Conservation (phyloP, 2,113 vertebrate species). For the Nyctibius bracteatus region DNA sequence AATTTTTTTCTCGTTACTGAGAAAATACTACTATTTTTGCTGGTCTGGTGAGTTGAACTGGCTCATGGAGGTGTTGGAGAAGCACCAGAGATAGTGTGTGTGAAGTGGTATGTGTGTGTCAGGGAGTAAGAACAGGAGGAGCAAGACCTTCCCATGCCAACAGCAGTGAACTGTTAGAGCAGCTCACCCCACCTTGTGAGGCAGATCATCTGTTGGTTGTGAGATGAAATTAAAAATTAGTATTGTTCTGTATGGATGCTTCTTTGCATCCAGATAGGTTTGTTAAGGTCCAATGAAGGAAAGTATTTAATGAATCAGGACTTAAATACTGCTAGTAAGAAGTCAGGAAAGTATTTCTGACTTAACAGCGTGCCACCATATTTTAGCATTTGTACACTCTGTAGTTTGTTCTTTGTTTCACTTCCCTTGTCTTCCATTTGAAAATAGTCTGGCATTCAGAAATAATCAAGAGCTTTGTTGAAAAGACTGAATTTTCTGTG, state of each 20-base stretch:
- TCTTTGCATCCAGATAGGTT: not conserved
- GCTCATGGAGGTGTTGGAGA: too few relatives aligned
- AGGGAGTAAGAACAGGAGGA: not conserved
- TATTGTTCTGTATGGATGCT: not conserved
- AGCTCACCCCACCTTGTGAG: not conserved
- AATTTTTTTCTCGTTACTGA: too few relatives aligned
- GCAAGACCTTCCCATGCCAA: accelerated
- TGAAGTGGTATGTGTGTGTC: too few relatives aligned
- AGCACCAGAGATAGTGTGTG: too few relatives aligned
- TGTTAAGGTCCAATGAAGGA: not conserved
- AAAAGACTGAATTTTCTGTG: not conserved
- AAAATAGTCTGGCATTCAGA: not conserved
- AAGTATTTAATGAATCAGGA: not conserved
- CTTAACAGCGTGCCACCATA: not conserved
- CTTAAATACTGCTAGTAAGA: not conserved
- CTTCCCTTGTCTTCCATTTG: not conserved
- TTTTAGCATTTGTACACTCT: not conserved
- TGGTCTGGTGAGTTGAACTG: too few relatives aligned
- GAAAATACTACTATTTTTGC: too few relatives aligned
- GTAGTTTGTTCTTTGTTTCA: not conserved
- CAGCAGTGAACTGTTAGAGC: not conserved
- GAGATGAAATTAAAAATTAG: not conserved
- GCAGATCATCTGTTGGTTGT: not conserved
- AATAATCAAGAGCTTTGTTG: not conserved
- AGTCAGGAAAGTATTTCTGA: not conserved